Evolutionary conservation across 2,888 invertebrate species (phyloP).

Genomic region (Aphodius granarius): DNA sequence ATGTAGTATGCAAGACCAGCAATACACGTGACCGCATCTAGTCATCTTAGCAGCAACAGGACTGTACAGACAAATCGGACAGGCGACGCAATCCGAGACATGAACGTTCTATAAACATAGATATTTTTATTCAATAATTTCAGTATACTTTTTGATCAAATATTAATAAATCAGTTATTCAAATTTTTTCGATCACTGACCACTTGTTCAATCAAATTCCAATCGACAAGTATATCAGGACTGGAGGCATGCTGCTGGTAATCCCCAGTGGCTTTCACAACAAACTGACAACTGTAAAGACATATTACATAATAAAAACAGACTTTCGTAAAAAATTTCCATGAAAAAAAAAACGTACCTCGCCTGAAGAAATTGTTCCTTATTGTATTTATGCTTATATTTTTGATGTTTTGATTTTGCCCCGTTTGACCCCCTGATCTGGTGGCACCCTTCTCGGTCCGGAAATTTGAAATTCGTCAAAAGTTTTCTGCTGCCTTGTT

Average conservation of each 20-base stretch:
- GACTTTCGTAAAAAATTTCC: slow-evolving; percentile 2
- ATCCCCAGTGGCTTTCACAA: slow-evolving; percentile 81
- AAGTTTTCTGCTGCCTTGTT: slow-evolving; percentile 86
- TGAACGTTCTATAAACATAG: slow-evolving; percentile 62
- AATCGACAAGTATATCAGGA: slow-evolving; percentile 88
- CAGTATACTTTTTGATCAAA: too few species aligned
- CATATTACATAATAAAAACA: slow-evolving; percentile 6
- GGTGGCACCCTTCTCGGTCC: slow-evolving; percentile 53
- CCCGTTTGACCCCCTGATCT: slow-evolving; percentile 38
- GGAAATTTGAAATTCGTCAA: slow-evolving; percentile 80
- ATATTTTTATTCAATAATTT: too few species aligned
- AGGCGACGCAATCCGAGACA: slow-evolving; percentile 69
- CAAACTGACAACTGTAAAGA: slow-evolving; percentile 85
- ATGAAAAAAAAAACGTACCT: slow-evolving; percentile 65
- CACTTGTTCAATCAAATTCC: slow-evolving; percentile 92
- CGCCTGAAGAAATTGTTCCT: slow-evolving; percentile 92
- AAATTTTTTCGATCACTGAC: slow-evolving; percentile 70
- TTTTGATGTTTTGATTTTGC: slow-evolving; percentile 43
- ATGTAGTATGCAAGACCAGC: slow-evolving; percentile 94
- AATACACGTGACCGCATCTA: slow-evolving; percentile 93
- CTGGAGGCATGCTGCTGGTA: slow-evolving; percentile 77
- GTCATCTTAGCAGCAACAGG: slow-evolving; percentile 91
- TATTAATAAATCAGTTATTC: too few species aligned
- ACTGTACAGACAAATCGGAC: slow-evolving; percentile 90
- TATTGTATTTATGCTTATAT: slow-evolving; percentile 78